phyloP scores from a whole-genome alignment of 1,140 invertebrate species.

The Monomorium pharaonis region DNA sequence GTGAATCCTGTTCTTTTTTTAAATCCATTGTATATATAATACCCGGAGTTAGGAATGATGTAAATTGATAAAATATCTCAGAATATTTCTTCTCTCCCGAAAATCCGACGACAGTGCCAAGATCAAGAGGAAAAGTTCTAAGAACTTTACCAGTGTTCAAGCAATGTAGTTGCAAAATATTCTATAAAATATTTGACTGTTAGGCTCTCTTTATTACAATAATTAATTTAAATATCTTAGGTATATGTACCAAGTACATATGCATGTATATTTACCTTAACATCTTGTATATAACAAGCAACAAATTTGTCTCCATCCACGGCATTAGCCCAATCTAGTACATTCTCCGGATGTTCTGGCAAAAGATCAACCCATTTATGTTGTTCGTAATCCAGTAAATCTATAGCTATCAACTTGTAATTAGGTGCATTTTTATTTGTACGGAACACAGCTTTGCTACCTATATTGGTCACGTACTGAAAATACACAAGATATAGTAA shows the following conservation, averaged over 20 bases:
- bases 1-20: slow-evolving; percentile 87
- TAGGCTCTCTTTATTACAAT: neutral
- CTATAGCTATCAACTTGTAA: slow-evolving; percentile 95
- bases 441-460: slow-evolving; percentile 92
- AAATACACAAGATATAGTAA: slow-evolving; percentile 60
- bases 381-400: slow-evolving; percentile 92
- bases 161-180: slow-evolving; percentile 93
- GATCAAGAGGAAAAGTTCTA: slow-evolving; percentile 91
- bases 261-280: slow-evolving; percentile 91
- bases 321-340: slow-evolving; percentile 94
- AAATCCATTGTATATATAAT: slow-evolving; percentile 96
- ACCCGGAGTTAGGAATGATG: slow-evolving; percentile 96
- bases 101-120: slow-evolving; percentile 94
- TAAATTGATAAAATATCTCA: slow-evolving; percentile 97
- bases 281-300: slow-evolving; percentile 96
- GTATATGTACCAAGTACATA: too few species aligned
- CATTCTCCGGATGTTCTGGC: slow-evolving; percentile 93
- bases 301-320: slow-evolving; percentile 96
- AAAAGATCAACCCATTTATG: slow-evolving; percentile 95
- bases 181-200: slow-evolving; percentile 86
- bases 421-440: slow-evolving; percentile 98
- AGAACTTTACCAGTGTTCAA: slow-evolving; percentile 91
- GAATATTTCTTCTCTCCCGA: slow-evolving; percentile 94
- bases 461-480: slow-evolving; percentile 97
- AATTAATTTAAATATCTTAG: slow-evolving; percentile 15